Percentiles rank a stretch among this genome's conserved stretches.
These are phyloP conservation scores for Alloscopus bannaensis DNA, from an alignment of 2,888 invertebrate species.

Conservation along the genomic window DNA sequence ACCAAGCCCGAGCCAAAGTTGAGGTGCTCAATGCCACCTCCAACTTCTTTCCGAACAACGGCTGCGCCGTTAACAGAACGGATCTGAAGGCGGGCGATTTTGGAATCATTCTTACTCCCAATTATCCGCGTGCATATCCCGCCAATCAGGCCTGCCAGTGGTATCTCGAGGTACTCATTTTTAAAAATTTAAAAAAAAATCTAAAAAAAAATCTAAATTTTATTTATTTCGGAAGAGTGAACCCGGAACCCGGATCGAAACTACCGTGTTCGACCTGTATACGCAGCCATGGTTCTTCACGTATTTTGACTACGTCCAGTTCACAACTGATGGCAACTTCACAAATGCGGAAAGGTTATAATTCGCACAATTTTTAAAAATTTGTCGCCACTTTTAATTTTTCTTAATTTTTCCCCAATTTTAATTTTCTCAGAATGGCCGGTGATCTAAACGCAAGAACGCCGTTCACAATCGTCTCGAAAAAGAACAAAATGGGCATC, in stretches of 20 bases:
- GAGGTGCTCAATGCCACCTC: constrained; percentile 63
- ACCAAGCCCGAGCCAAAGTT: constrained; percentile 51
- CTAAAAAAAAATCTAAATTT: not conserved
- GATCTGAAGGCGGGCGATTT: constrained; percentile 69
- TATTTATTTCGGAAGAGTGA: constrained; percentile 47
- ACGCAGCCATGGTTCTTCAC: constrained; percentile 73
- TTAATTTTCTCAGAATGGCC: constrained; percentile 61
- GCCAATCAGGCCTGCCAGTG: constrained; percentile 65
- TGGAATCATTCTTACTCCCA: constrained; percentile 70
- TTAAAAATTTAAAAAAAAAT: not conserved
- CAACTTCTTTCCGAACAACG: constrained; percentile 65
- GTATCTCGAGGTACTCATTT: constrained; percentile 63
- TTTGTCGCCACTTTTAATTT: constrained; percentile 1
- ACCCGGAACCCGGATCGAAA: constrained; percentile 69
- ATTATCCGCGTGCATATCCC: constrained; percentile 71
- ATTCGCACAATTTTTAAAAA: not conserved
- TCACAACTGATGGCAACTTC: constrained; percentile 71
- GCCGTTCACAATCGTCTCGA: constrained; percentile 69
- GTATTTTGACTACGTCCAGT: constrained; percentile 72
- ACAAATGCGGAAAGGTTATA: constrained; percentile 71
- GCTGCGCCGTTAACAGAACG: constrained; percentile 68
- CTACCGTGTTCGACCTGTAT: constrained; percentile 67
- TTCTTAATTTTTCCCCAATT: constrained; percentile 1
- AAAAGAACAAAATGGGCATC: constrained; percentile 71
- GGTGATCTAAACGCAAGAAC: constrained; percentile 72